Evolutionary conservation across 2,113 vertebrate genomes (phyloP).

Genomic region (Gavia stellata): DNA sequence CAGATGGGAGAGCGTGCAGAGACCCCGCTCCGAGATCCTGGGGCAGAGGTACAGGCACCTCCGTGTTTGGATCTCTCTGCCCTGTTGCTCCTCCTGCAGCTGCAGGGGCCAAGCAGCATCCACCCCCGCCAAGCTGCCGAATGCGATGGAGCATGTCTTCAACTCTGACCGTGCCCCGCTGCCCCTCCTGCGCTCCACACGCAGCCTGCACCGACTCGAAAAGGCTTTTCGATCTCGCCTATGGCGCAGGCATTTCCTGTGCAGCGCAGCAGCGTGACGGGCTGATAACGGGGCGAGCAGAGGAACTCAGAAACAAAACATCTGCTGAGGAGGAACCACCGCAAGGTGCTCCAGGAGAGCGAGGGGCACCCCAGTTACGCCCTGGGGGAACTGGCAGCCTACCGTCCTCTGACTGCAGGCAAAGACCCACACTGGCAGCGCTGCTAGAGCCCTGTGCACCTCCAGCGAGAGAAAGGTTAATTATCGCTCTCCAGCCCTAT

Average conservation of each 20-base stretch:
- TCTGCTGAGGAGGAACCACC: not conserved
- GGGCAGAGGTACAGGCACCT: not conserved
- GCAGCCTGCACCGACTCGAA: not conserved
- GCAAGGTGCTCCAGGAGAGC: fast-evolving
- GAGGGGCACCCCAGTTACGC: not conserved
- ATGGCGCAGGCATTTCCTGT: not conserved
- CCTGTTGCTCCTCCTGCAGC: not conserved
- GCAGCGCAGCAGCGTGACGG: not conserved
- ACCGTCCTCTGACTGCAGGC: not conserved
- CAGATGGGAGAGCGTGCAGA: not conserved
- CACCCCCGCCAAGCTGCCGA: not conserved
- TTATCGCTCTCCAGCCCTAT: not conserved
- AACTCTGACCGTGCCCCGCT: fast-evolving
- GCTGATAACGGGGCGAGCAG: not conserved
- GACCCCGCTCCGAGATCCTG: not conserved
- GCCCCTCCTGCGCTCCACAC: not conserved
- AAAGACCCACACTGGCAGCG: not conserved
- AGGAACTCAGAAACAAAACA: not conserved
- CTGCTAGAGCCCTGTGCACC: not conserved
- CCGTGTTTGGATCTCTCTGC: not conserved
- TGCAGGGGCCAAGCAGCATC: not conserved
- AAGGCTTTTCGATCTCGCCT: fast-evolving
- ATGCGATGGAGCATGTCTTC: fast-evolving
- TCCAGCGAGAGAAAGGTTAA: not conserved
- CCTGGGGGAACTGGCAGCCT: too few species aligned